Base-by-base conservation (phyloP, 1,140 invertebrate species). In the Drosophila orosa region DNA sequence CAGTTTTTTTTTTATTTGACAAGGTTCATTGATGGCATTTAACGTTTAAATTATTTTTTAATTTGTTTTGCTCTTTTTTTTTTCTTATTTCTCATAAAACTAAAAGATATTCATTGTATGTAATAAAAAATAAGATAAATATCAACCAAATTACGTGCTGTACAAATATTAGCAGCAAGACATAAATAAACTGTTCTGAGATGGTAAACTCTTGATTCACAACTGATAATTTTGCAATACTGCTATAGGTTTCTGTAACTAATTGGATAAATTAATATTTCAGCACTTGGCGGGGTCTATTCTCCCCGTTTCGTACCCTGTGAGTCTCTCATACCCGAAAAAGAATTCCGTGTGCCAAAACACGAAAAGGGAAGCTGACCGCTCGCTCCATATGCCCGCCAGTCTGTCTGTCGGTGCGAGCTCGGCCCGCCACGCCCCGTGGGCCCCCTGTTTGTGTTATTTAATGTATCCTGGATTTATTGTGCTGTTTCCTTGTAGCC, bases 391-490 rank as follows among this genome's bases (percentile, higher is more conserved):
- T 76, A 54, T 77, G 63, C 52, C 74, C 71, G 56, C 67, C 77
- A 54, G 75, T 71, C 63, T 78, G 58, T 69, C 56, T 78, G 67
- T 69, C 56, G 78, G 67, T 71, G 27, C 37, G 37, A 65, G 65
- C 50, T 15, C 13, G 50, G 50, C 35, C 59, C 40, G 52, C 42
- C 57, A 68, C 65, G 65, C 65, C 65, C 61, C 45, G 29, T 24
- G 29, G 45, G 10, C 22, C 44, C 35, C 60, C 15, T 65, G 48
- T 48, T 60, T 83, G 76, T 87, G 84, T 87, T 83, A 87, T 80
- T 87, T 87, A 87, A 87, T 87, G 84, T 87, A 87, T 87, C 84
- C 84, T 89, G 84, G 77, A 87, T 87, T 87, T 87, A 87, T 87
- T 87, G 84, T 83, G 73, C 65, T 89, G 84, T 83, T 87, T 87